Conservation (phyloP, 2,888 invertebrate genomes). For the Muscina levida region DNA sequence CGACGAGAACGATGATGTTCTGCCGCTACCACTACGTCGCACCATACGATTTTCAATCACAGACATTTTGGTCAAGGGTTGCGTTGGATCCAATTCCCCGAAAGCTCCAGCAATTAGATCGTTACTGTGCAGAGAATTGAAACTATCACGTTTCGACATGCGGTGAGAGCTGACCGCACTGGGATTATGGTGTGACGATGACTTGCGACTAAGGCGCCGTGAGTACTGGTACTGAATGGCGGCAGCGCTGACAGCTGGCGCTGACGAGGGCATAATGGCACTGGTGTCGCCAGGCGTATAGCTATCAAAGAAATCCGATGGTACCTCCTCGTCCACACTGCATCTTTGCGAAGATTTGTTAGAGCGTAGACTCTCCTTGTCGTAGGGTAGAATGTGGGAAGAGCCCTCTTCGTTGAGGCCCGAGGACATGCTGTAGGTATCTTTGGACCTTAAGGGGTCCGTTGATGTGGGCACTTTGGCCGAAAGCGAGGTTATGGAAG, state of each 20-base stretch:
- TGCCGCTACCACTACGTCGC: constrained; percentile 74
- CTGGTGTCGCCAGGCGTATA: constrained; percentile 72
- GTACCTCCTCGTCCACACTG: constrained; percentile 73
- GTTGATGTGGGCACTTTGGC: constrained; percentile 60
- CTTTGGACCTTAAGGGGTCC: constrained; percentile 66
- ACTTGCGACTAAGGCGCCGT: constrained; percentile 76
- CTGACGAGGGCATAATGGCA: constrained; percentile 60
- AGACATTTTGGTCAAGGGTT: constrained; percentile 78
- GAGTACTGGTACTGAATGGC: constrained; percentile 77
- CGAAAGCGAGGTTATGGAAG: constrained; percentile 66
- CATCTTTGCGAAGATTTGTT: constrained; percentile 41
- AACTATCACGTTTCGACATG: constrained; percentile 76
- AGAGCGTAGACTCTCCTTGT: constrained; percentile 58
- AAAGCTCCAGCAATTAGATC: constrained; percentile 79
- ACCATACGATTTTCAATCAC: constrained; percentile 78
- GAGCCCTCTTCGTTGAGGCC: constrained; percentile 66
- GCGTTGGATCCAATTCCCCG: constrained; percentile 77
- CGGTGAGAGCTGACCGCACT: constrained; percentile 56
- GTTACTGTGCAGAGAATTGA: constrained; percentile 76
- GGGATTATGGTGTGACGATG: constrained; percentile 72
- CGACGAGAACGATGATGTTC: constrained; percentile 75
- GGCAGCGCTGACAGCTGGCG: constrained; percentile 66
- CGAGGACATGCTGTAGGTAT: constrained; percentile 72
- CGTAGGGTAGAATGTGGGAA: constrained; percentile 55
- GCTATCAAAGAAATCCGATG: constrained; percentile 74